Percentiles rank a stretch among this genome's conserved stretches.
Evolutionary conservation across 1,140 invertebrate species (phyloP).

Genomic region (Meloidogyne floridensis): DNA sequence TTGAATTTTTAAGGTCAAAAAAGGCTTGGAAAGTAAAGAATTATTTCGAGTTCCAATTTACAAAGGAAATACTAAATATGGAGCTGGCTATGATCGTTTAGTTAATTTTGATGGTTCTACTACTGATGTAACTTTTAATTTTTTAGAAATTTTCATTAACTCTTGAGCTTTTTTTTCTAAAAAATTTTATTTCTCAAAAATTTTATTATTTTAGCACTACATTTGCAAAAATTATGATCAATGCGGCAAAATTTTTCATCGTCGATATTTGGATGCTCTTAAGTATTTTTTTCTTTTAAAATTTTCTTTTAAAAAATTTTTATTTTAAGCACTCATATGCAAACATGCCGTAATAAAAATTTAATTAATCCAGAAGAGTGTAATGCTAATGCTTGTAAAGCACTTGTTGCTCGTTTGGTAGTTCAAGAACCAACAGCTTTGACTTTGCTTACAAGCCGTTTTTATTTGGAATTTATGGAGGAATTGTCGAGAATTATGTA

Average conservation of each 20-base stretch:
- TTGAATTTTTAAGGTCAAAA: neutral
- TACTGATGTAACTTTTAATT: neutral
- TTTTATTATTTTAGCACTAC: neutral
- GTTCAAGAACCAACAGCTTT: slow-evolving; percentile 3
- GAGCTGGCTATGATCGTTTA: neutral
- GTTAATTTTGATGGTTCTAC: neutral
- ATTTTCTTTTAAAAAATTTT: neutral
- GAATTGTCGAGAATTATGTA: slow-evolving; percentile 9
- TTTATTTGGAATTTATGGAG: neutral
- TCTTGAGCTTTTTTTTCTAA: no score
- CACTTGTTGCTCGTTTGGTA: neutral
- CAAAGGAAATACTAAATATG: neutral
- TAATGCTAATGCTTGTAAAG: neutral
- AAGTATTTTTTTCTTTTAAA: neutral
- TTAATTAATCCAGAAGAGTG: neutral
- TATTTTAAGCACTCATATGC: neutral
- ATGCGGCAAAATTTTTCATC: neutral
- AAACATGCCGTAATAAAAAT: neutral
- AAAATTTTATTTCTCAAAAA: no score
- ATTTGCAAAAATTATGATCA: slow-evolving; percentile 7
- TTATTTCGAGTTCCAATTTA: neutral
- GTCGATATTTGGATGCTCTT: neutral
- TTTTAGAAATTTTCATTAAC: neutral
- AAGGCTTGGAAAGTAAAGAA: neutral
- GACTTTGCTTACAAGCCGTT: neutral